These are phyloP conservation scores for Suillia variegata DNA, from an alignment of 2,888 invertebrate species.

Conservation along the genomic window DNA sequence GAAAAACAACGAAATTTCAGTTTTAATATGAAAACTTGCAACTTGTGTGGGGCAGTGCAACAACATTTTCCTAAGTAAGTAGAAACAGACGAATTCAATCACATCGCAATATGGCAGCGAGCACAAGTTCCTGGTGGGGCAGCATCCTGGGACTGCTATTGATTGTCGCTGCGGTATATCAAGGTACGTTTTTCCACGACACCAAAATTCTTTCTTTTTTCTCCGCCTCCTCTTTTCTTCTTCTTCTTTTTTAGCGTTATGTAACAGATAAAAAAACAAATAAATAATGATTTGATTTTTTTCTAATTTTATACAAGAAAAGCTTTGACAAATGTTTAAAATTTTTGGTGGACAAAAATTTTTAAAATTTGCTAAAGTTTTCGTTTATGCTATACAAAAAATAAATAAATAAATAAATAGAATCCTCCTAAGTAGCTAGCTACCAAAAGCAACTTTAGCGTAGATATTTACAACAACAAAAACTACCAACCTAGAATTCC, in stretches of 20 bases:
- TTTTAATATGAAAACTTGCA: constrained; percentile 6
- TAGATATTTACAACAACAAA: no score
- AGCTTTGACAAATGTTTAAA: constrained; percentile 54
- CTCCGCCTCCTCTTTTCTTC: no score
- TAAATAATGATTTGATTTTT: constrained; percentile 55
- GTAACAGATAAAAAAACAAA: constrained; percentile 15
- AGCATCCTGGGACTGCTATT: constrained; percentile 38
- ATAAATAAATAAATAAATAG: neutral
- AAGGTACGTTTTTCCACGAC: constrained; percentile 39
- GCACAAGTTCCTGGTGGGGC: constrained; percentile 27
- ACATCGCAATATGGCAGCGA: neutral
- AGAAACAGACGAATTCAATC: neutral
- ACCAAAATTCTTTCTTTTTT: no score
- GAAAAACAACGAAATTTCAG: constrained; percentile 5
- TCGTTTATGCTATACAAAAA: constrained; percentile 15
- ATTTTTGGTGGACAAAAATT: constrained; percentile 27
- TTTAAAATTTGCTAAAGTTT: constrained; percentile 55
- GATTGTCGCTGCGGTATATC: constrained; percentile 25
- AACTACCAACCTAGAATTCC: no score
- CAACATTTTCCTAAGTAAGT: neutral
- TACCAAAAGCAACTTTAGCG: no score
- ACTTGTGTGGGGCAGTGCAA: no score
- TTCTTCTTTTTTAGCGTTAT: constrained; percentile 30
- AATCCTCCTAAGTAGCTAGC: neutral
- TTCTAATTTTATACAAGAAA: constrained; percentile 49